Evolutionary conservation across 2,797 vertebrate genomes (phyloP).

Genomic region (Lagocephalus sceleratus): DNA sequence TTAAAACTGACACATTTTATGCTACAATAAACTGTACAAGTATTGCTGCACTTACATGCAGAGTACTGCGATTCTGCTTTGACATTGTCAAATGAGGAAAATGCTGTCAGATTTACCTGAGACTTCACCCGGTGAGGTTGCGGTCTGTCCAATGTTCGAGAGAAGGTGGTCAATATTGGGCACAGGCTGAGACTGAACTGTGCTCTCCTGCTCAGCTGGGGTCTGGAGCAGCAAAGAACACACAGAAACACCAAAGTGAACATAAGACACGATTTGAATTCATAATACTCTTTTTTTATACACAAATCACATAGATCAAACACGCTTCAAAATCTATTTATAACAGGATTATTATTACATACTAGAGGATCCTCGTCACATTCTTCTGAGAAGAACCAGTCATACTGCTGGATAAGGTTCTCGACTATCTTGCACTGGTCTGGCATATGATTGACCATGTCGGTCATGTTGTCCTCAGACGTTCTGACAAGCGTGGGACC

Average conservation of each 20-base stretch:
- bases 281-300: no score
- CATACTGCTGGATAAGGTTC: constrained; percentile 97
- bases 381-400: constrained; percentile 98
- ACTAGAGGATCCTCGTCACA: constrained; percentile 90
- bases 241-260: background rate
- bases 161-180: constrained; percentile 99
- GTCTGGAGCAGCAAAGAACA: constrained; percentile 80
- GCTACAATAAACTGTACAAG: constrained; percentile 9
- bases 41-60: constrained; percentile 6
- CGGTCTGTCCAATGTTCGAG: constrained; percentile 93
- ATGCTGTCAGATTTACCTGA: constrained; percentile 87
- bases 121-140: constrained; percentile 89
- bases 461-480: constrained; percentile 99
- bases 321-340: background rate
- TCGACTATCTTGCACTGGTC: constrained; percentile 99
- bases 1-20: constrained; percentile 5
- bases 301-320: background rate
- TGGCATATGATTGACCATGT: constrained; percentile 99
- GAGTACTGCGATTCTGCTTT: constrained; percentile 12
- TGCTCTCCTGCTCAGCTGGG: constrained; percentile 88
- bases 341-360: constrained; percentile 66
- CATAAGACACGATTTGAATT: background rate
- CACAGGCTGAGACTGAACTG: constrained; percentile 96
- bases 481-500: constrained; percentile 97
- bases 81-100: constrained; percentile 17